phyloP scores from a whole-genome alignment of 1,140 invertebrate genomes.

The Pseudomyrmex gracilis region DNA sequence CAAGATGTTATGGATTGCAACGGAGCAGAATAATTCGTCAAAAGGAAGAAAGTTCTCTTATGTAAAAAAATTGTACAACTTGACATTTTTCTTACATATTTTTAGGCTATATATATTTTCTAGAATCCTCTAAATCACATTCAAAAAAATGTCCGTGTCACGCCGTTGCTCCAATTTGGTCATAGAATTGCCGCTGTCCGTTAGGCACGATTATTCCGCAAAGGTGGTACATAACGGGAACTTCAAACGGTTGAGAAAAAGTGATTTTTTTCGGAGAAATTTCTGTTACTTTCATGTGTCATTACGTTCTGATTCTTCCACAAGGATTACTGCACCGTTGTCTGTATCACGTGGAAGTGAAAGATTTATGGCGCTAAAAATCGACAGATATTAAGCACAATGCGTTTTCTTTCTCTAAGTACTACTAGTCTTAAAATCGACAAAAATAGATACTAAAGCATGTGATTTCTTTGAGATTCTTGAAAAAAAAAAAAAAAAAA shows the following conservation, averaged over 20 bases:
- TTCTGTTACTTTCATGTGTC: not conserved
- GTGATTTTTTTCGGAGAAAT: too few relatives aligned
- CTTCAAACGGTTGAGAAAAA: too few relatives aligned
- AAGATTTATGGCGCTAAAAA: not conserved
- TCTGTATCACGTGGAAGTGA: not conserved
- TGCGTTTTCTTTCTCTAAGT: not conserved
- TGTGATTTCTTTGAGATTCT: not conserved
- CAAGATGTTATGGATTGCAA: not conserved
- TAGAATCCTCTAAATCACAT: conserved; percentile 62
- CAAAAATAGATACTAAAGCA: too few relatives aligned
- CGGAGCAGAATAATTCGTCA: too few relatives aligned
- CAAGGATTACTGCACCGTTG: not conserved
- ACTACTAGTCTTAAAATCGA: not conserved
- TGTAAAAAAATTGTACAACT: conserved; percentile 50
- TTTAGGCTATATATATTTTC: too few relatives aligned
- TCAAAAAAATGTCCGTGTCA: conserved; percentile 37
- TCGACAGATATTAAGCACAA: not conserved
- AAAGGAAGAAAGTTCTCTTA: conserved; percentile 37
- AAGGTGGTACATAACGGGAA: too few relatives aligned
- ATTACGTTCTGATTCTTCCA: not conserved
- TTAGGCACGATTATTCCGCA: too few relatives aligned
- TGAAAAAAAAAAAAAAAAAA: not conserved
- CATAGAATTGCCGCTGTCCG: too few relatives aligned
- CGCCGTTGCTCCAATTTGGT: too few relatives aligned
- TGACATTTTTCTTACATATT: too few relatives aligned